Evolutionary conservation across 2,113 vertebrate genomes (phyloP), one percentile per base, ranked within the genome.

Genomic region (Zosterops pallidus): DNA sequence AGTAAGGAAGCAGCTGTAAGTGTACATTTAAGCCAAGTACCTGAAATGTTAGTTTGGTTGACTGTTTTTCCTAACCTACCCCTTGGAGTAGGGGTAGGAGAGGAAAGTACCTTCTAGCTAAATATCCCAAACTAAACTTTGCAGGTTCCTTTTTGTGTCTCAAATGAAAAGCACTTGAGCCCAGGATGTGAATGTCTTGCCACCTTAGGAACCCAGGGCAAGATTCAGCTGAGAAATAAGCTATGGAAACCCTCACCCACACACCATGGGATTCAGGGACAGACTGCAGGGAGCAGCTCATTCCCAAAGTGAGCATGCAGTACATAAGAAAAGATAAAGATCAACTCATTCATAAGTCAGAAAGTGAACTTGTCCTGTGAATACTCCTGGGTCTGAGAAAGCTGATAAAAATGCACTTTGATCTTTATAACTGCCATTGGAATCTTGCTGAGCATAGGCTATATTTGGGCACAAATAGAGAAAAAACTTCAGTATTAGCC

Each of bases 181-280:
- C 49, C 41, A 44, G 35, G 56, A 56, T 3, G 7, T 16, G 26
- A 60, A 28, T 7, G 5, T 47, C 17, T 42, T 52, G 33, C 23
- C 2, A 1, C 10, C 12, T 60, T 39, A 24, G n/a, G 77, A 77
- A 25, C 5, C 17, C 6, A 9, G 18, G 3, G 1, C 11, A 49
- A 76, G 68, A 39, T 37, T 70, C 47, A 63, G 39, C 47, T n/a
- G 56, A 87, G 56, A 70, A 37, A 31, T 0, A 0, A 52, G 42
- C 44, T 28, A 37, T 47, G 21, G 87, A 81, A 89, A 67, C 5
- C 6, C 29, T 72, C 37, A 68, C 62, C 41, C 49, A 72, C 11
- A 4, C 15, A 35, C 42, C 0, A 0, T 1, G 3, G 33, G 41
- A 31, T 49, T 75, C 15, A 33, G 25, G 39, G 23, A 67, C 52